Base-by-base conservation (phyloP, 64 coral and sea anemone species). In the Anthopleura sola region DNA sequence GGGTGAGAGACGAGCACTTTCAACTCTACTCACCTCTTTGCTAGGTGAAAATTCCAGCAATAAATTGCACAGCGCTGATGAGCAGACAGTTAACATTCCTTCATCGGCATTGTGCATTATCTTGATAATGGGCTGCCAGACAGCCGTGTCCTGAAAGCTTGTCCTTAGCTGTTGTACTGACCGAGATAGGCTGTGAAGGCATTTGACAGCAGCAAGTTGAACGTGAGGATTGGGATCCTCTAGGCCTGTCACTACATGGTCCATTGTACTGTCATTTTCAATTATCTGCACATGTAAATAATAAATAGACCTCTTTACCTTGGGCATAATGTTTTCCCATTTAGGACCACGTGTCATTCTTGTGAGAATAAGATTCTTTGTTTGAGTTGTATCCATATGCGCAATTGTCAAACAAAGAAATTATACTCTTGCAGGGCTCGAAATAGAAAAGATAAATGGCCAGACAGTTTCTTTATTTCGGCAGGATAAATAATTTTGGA, bases 1-100 rank as follows among this genome's bases (percentile, higher is more conserved):
- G n/a, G n/a, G n/a, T n/a, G n/a, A n/a, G n/a, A n/a, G n/a, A n/a
- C n/a, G n/a, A n/a, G n/a, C n/a, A n/a, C n/a, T n/a, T n/a, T n/a
- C n/a, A n/a, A n/a, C n/a, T n/a, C n/a, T n/a, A n/a, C n/a, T n/a
- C 90, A 99, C 96, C 92, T 99, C 96, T 87, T 99, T 99, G 81
- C 96, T 94, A 0, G 96, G 96, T 28, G 96, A 99, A 60, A 99
- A 99, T 33, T 99, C 96, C 31, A 99, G 86, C 49, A 99, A 75
- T 18, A 99, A 87, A 81, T 99, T 99, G 80, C 96, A 99, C 6
- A 99, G 84, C 9, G 96, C 96, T n/a, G 96, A 99, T 40, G 96
- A 99, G 6, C 88, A 92, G 24, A 99, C 96, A n/a, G 92, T 99
- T 36, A 99, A 50, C 92, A 99, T 94, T 56, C 93, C 93, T 50